Evolutionary conservation across 2,113 vertebrate genomes (phyloP).

Genomic region (Salvelinus alpinus): DNA sequence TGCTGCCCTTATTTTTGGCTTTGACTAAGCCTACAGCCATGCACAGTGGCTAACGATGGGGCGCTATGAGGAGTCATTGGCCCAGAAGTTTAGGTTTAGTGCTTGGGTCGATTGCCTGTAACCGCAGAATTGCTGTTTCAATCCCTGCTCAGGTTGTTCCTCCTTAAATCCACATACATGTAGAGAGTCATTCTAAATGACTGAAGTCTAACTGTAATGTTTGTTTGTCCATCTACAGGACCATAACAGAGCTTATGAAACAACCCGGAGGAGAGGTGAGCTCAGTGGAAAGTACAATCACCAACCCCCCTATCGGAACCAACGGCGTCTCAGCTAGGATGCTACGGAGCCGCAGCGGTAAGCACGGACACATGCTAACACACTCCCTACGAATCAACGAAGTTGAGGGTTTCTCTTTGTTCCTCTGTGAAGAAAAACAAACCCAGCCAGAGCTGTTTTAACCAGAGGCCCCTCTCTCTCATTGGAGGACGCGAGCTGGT

Average conservation of each 20-base stretch:
- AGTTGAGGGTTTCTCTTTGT: too few relatives aligned
- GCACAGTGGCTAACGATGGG: too few relatives aligned
- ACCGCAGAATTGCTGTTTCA: not conserved
- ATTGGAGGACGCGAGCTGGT: too few relatives aligned
- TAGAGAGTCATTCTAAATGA: not conserved
- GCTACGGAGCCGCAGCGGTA: conserved; percentile 74
- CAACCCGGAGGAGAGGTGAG: conserved; percentile 68
- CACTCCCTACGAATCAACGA: not conserved
- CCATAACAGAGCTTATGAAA: conserved; percentile 74
- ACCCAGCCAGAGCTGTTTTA: not conserved
- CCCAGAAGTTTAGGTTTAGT: too few relatives aligned
- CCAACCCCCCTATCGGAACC: conserved; percentile 41
- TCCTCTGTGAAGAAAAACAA: too few relatives aligned
- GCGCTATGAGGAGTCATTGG: too few relatives aligned
- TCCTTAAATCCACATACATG: not conserved
- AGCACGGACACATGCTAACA: conserved; percentile 27
- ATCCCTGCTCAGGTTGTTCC: not conserved
- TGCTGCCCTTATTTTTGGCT: too few relatives aligned
- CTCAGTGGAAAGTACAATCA: conserved; percentile 45
- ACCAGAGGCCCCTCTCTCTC: not conserved
- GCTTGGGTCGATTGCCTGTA: not conserved
- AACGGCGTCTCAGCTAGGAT: conserved; percentile 71
- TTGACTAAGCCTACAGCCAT: too few relatives aligned
- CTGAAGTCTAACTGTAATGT: not conserved
- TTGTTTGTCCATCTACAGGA: conserved; percentile 47